Conservation (phyloP, 2,888 invertebrate genomes). For the Sphaerophoria rueppellii region DNA sequence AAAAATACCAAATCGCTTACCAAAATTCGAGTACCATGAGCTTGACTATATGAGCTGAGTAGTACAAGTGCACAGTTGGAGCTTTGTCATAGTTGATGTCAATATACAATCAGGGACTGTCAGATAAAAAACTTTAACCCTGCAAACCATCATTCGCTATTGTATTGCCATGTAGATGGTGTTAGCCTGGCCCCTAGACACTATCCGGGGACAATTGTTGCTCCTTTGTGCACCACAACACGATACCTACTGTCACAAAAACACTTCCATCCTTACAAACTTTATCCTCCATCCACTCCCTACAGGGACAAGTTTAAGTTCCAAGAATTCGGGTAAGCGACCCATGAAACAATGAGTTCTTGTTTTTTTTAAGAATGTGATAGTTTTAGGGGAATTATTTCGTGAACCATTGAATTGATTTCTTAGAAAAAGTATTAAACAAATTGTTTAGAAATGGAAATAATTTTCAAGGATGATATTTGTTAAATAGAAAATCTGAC, state of each 20-base stretch:
- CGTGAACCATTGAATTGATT: neutral
- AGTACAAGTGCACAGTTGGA: neutral
- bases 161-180: slow-evolving; percentile 45
- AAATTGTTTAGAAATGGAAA: no score
- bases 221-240: slow-evolving; percentile 32
- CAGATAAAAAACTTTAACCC: slow-evolving; percentile 28
- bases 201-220: slow-evolving; percentile 69
- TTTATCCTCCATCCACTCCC: slow-evolving; percentile 45
- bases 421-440: neutral
- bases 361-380: neutral
- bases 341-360: slow-evolving; percentile 66
- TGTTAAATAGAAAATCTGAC: no score
- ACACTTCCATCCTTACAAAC: slow-evolving; percentile 48
- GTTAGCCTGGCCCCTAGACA: slow-evolving; percentile 57
- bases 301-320: slow-evolving; percentile 50
- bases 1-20: no score
- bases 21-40: slow-evolving; percentile 8
- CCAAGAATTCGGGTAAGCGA: slow-evolving; percentile 69
- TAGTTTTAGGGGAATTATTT: slow-evolving; percentile 5
- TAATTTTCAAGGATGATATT: no score
- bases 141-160: slow-evolving; percentile 60
- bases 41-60: neutral
- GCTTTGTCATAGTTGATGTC: slow-evolving; percentile 39
- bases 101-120: slow-evolving; percentile 34
- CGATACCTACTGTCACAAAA: slow-evolving; percentile 35